Base-by-base conservation (phyloP, 2,797 vertebrate genomes). In the Odontamblyopus rebecca region DNA sequence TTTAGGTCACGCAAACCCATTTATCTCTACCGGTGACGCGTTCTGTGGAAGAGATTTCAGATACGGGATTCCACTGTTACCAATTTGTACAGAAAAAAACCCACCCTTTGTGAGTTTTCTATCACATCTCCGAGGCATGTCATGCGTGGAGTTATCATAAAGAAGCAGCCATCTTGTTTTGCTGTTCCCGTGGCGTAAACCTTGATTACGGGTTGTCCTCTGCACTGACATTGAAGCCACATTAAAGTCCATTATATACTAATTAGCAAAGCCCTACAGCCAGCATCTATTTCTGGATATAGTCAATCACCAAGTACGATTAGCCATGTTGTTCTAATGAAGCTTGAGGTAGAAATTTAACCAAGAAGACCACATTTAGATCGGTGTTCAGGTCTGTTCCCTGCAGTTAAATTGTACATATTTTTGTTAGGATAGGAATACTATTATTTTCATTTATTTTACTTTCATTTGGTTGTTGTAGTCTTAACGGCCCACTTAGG, bases 201-300 rank as follows among this genome's bases (percentile, higher is more conserved):
- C 5, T 13, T 29, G 27, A 60, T 60, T 30, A 60, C 26, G 13
- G 12, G 57, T 29, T 30, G 57, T 60, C 57, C 57, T 60, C 57
- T 60, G 57, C 9, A 0, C 27, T 60, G 57, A 60, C 27, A 60
- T 60, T 60, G 57, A 30, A 30, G 57, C 57, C 57, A 27, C 57
- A 60, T 60, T 60, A 29, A 29, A 60, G 57, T 60, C 57, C 57
- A 60, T 60, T 60, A 30, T 60, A 29, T 16, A 60, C 57, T 15
- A 60, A 30, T 30, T 60, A 60, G 27, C 57, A 60, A 29, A 60
- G 57, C 57, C 27, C 57, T 60, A 59, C 26, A 60, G 57, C 27
- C 0, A 60, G 13, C 57, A 3, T 26, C 57, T 30, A 30, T 60
- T 60, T 18, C 27, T 30, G 57, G 57, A 12, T 16, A 7, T 30